Percentiles rank a stretch among this genome's conserved stretches.
These are phyloP conservation scores for Magallana angulata DNA, from an alignment of 1,140 invertebrate species.

Conservation along the genomic window DNA sequence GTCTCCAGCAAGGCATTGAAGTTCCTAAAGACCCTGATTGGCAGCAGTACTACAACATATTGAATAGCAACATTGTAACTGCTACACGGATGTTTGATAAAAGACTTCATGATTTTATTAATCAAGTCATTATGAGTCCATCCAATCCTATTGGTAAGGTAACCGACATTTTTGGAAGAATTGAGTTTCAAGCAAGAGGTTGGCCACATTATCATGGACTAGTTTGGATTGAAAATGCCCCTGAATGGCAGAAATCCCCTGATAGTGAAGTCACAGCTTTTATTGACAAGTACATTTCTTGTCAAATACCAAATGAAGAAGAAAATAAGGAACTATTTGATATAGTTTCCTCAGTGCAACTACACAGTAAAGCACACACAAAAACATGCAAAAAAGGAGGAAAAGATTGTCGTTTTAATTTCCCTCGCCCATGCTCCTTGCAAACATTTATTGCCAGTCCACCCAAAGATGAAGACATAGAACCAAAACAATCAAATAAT, in stretches of 20 bases:
- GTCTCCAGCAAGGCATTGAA: neutral
- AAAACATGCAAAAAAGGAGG: constrained; percentile 50
- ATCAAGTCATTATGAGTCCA: constrained; percentile 45
- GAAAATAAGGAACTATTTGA: constrained; percentile 31
- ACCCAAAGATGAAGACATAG: neutral
- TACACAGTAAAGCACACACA: constrained; percentile 45
- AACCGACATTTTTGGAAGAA: constrained; percentile 66
- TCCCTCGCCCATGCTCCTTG: constrained; percentile 41
- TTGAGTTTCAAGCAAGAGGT: constrained; percentile 80
- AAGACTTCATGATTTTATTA: constrained; percentile 38
- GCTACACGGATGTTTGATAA: constrained; percentile 16
- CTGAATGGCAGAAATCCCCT: constrained; percentile 56
- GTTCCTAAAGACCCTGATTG: neutral
- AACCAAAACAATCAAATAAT: constrained; percentile 13
- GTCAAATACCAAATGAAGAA: constrained; percentile 10
- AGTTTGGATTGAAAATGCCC: constrained; percentile 76
- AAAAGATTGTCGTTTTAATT: constrained; percentile 58
- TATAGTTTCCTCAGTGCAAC: constrained; percentile 37
- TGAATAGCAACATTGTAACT: constrained; percentile 27
- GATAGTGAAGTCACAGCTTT: constrained; percentile 43
- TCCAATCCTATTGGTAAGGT: constrained; percentile 53
- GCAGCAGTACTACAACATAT: constrained; percentile 23
- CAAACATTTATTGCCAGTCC: constrained; percentile 24
- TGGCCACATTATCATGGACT: constrained; percentile 78
- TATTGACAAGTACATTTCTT: constrained; percentile 52